Percentiles rank a stretch among this genome's conserved stretches.
These are phyloP conservation scores for Drosophila auraria DNA, from an alignment of 1,140 invertebrate genomes.

Conservation along the genomic window DNA sequence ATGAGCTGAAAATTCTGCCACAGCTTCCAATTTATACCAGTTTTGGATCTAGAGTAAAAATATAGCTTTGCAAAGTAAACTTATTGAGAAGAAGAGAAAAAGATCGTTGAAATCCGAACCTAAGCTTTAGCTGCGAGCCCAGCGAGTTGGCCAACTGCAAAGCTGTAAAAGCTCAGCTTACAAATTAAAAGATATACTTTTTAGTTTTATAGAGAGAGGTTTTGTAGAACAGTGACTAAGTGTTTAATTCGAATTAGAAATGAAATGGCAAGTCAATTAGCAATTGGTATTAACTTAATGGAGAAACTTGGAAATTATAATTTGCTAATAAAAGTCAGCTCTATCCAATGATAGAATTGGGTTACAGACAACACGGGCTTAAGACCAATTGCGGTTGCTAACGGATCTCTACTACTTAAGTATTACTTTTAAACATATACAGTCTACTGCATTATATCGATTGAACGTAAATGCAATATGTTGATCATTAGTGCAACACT, in stretches of 20 bases:
- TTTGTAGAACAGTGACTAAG: slow-evolving; percentile 50
- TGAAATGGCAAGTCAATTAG: slow-evolving; percentile 57
- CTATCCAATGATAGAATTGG: slow-evolving; percentile 17
- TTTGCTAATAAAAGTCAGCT: slow-evolving; percentile 56
- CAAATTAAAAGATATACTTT: slow-evolving; percentile 10
- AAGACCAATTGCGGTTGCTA: not conserved
- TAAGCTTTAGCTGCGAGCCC: slow-evolving; percentile 28
- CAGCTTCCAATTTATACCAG: slow-evolving; percentile 67
- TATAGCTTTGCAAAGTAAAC: slow-evolving; percentile 39
- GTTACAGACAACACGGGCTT: not conserved
- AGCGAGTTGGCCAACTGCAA: slow-evolving; percentile 26
- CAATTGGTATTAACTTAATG: slow-evolving; percentile 28
- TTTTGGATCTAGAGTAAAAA: slow-evolving; percentile 25
- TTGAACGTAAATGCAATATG: not conserved
- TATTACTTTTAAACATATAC: no score
- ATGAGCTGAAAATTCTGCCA: slow-evolving; percentile 76
- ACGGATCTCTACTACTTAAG: no score
- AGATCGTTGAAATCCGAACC: slow-evolving; percentile 40
- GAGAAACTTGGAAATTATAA: slow-evolving; percentile 20
- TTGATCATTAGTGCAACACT: no score
- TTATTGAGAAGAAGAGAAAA: slow-evolving; percentile 25
- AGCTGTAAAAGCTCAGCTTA: slow-evolving; percentile 43
- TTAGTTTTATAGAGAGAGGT: not conserved
- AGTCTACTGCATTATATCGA: not conserved
- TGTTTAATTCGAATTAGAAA: slow-evolving; percentile 33